Percentiles rank a stretch among this genome's conserved stretches.
These are phyloP conservation scores for Diabrotica undecimpunctata DNA, from an alignment of 1,140 invertebrate species.

Conservation along the genomic window DNA sequence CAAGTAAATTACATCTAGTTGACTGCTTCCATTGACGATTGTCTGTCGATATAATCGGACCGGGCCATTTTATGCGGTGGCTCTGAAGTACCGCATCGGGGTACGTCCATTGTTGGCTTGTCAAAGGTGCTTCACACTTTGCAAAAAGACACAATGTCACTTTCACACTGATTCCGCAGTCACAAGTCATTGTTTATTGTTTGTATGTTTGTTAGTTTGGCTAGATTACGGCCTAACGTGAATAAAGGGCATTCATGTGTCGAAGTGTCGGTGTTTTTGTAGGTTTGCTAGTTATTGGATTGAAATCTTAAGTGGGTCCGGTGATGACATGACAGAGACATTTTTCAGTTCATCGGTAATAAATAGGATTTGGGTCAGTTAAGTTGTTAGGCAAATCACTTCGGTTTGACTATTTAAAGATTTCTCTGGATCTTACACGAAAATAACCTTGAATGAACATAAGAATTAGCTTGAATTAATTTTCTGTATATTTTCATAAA, in stretches of 20 bases:
- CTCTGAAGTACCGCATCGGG: slow-evolving; percentile 42
- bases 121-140: slow-evolving; percentile 41
- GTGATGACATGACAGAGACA: neutral
- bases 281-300: neutral
- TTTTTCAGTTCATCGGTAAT: neutral
- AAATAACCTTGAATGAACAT: no score
- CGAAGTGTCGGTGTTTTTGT: neutral
- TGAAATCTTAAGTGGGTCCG: neutral
- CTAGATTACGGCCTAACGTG: neutral
- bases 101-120: slow-evolving; percentile 34
- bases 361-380: neutral
- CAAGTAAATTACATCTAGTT: slow-evolving; percentile 41
- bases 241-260: slow-evolving; percentile 2
- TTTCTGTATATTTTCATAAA: no score
- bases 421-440: no score
- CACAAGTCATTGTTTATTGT: slow-evolving; percentile 34
- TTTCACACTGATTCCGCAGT: slow-evolving; percentile 38
- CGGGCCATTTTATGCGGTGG: slow-evolving; percentile 38
- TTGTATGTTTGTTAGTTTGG: slow-evolving; percentile 37
- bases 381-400: neutral
- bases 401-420: neutral
- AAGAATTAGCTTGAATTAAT: no score
- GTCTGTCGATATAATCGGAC: slow-evolving; percentile 19
- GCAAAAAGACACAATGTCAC: slow-evolving; percentile 42
- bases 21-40: slow-evolving; percentile 35